A percentile compares a stretch with the other conserved stretches of the same genome.
These are phyloP conservation scores for Smutsia gigantea DNA, from an alignment of 2,797 vertebrate species.

Conservation along the genomic window DNA sequence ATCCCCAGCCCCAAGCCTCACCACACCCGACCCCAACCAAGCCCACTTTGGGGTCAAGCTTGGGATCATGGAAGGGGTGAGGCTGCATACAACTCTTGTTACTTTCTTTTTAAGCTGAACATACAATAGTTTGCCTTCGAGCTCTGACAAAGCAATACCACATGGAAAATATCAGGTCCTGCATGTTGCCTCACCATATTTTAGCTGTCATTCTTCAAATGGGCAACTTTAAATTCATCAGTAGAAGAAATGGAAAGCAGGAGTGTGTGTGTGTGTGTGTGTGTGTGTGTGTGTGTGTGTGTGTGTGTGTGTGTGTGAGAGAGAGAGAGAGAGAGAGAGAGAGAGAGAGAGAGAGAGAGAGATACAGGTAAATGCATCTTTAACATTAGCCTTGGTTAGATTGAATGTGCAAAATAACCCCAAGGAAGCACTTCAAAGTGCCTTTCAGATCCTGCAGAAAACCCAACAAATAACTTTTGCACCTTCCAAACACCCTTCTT, in stretches of 20 bases:
- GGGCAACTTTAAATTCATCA: not conserved
- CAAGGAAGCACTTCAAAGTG: not conserved
- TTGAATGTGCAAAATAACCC: not conserved
- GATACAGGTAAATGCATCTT: not conserved
- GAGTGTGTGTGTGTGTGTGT: not conserved
- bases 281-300: not conserved
- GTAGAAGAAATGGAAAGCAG: not conserved
- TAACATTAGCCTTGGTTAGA: not conserved
- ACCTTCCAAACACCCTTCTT: not conserved
- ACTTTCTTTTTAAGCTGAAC: not conserved
- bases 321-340: too few relatives aligned
- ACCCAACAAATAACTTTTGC: not conserved
- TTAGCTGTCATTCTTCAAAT: not conserved
- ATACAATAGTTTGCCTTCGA: not conserved
- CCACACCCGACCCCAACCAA: not conserved
- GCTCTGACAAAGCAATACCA: not conserved
- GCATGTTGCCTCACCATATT: not conserved
- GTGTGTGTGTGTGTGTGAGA: too few relatives aligned
- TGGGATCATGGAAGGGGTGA: not conserved
- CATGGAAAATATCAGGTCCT: not conserved
- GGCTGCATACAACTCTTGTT: not conserved
- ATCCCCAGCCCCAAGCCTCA: not conserved
- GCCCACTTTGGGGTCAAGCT: not conserved
- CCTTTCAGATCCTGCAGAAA: not conserved
- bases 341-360: too few relatives aligned